phyloP scores from a whole-genome alignment of 1,140 invertebrate genomes.

The Cylas formicarius region DNA sequence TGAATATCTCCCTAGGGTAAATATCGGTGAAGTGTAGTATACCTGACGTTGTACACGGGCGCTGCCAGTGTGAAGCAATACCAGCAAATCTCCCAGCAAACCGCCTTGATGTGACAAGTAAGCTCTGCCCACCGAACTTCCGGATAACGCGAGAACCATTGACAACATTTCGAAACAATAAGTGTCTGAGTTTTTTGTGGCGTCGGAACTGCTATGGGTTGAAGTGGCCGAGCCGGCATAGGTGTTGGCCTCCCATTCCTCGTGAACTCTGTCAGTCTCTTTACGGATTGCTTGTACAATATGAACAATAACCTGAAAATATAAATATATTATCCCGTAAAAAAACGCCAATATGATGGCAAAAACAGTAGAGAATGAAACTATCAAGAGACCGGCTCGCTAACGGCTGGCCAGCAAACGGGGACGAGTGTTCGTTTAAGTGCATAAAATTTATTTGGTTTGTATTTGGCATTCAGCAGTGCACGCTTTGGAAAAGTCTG shows the following conservation, averaged over 20 bases:
- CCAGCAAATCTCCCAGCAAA: slow-evolving; percentile 76
- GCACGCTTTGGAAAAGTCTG: no score
- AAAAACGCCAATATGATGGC: no score
- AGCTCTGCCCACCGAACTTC: slow-evolving; percentile 79
- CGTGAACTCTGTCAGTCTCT: slow-evolving; percentile 74
- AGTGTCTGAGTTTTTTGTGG: slow-evolving; percentile 62
- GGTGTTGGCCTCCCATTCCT: slow-evolving; percentile 75
- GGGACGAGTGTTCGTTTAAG: no score
- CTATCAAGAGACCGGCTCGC: no score
- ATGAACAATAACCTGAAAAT: slow-evolving; percentile 72
- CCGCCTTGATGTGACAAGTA: slow-evolving; percentile 86
- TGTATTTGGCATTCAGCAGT: no score
- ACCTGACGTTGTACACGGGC: slow-evolving; percentile 90
- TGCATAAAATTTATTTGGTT: no score
- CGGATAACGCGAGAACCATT: slow-evolving; percentile 88
- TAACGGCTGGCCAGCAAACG: no score
- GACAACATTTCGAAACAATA: slow-evolving; percentile 98
- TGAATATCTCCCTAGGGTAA: no score
- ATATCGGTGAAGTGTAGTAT: slow-evolving; percentile 15
- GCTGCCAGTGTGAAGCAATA: slow-evolving; percentile 86
- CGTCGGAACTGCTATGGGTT: slow-evolving; percentile 40
- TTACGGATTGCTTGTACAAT: slow-evolving; percentile 89
- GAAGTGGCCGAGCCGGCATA: slow-evolving; percentile 23
- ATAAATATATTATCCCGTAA: slow-evolving; percentile 10
- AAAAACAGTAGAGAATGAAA: no score